Base-by-base conservation (phyloP, 2,888 invertebrate genomes). In the Acronicta alni region DNA sequence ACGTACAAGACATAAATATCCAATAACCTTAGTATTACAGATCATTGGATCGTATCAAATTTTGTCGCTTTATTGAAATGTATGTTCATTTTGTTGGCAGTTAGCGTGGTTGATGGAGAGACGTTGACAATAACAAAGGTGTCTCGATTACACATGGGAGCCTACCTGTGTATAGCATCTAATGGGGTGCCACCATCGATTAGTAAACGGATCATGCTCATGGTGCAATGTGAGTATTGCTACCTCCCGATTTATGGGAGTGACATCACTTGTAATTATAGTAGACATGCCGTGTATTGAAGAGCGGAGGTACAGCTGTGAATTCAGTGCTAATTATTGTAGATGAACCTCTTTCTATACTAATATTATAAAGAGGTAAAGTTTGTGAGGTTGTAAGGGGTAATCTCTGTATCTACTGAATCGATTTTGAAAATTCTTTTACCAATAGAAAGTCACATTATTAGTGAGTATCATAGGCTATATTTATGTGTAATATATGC, bases 181-280 rank as follows among this genome's bases (percentile, higher is more conserved):
- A 99, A 99, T 87, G 98, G 98, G 57, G 98, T 99, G 30, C 98
- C 98, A 26, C 98, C 98, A 10, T 97, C 98, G 47, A 98, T 97
- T 82, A 98, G 98, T 92, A 97, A 97, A 89, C 95, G 97, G 79
- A 97, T 98, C 71, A 96, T 97, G 90, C 95, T 98, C 55, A 96
- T 97, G 91, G 97, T 98, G 56, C 97, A 97, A 91, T 97, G 97
- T 97, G 92, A 97, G 97, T 97, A 86, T 78, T 66, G 38, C 42
- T 57, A 42, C 35, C 32, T 57, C 53, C 44, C 38, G 8, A 53
- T 61, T 58, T 63, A 56, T 55, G 41, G 30, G 38, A 61, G 42
- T 57, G 56, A 67, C 47, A 51, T 63, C 43, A 49, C 58, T 45
- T 46, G 51, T 61, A 63, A 56, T 62, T 55, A 55, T 12, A 58